These are phyloP conservation scores for Dendrolimus punctatus DNA, from an alignment of 1,140 invertebrate species.

Conservation along the genomic window DNA sequence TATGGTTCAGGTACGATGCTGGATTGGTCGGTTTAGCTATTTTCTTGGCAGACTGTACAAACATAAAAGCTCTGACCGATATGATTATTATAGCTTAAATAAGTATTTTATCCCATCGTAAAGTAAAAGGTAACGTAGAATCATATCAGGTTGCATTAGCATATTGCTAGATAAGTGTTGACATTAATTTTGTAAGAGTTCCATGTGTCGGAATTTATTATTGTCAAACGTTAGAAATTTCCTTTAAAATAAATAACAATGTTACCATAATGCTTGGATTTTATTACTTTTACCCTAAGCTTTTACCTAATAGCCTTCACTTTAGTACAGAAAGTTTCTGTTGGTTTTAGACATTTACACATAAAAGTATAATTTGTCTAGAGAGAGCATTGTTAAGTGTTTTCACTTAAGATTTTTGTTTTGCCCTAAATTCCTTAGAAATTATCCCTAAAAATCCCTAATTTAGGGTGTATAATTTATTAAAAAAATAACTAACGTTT, in stretches of 20 bases:
- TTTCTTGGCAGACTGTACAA: too few species aligned
- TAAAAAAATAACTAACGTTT: too few species aligned
- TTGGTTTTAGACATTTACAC: too few species aligned
- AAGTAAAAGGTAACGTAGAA: conserved; percentile 33
- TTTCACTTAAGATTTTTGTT: too few species aligned
- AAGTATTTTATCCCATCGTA: conserved; percentile 1
- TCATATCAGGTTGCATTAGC: conserved; percentile 59
- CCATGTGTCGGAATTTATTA: conserved; percentile 52
- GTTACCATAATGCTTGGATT: conserved; percentile 51
- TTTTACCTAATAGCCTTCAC: not conserved
- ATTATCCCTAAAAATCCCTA: conserved; percentile 3
- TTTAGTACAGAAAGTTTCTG: too few species aligned
- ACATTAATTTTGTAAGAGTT: conserved; percentile 64
- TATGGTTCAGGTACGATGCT: too few species aligned
- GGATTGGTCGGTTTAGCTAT: too few species aligned
- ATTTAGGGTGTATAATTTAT: conserved; percentile 1
- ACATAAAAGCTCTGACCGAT: not conserved
- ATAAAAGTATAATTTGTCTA: too few species aligned
- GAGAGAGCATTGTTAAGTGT: too few species aligned
- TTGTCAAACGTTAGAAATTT: conserved; percentile 68
- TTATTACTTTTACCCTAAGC: conserved; percentile 27
- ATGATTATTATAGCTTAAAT: conserved; percentile 8
- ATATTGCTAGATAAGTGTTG: conserved; percentile 60
- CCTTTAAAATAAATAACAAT: conserved; percentile 69
- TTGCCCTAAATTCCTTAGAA: too few species aligned